Percentiles rank a stretch among this genome's conserved stretches.
phyloP scores from a whole-genome alignment of 2,797 vertebrate species.

The Enoplosus armatus region DNA sequence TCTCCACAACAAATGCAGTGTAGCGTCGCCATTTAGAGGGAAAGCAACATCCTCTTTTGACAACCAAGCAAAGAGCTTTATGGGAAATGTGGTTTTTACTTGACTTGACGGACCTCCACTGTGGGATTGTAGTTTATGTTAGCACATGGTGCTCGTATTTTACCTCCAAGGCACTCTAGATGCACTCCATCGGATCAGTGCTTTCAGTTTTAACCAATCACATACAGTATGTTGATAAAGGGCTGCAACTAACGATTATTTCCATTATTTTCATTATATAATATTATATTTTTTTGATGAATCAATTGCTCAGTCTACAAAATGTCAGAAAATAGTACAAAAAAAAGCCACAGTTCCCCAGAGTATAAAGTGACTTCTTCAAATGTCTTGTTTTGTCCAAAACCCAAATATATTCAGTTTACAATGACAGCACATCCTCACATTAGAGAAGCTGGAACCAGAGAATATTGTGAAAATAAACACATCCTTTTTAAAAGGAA shows the following conservation, averaged over 20 bases:
- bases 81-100: slow-evolving; percentile 23
- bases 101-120: slow-evolving; percentile 14
- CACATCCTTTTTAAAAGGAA: not conserved
- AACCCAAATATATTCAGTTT: not conserved
- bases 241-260: slow-evolving; percentile 9
- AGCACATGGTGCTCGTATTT: not conserved
- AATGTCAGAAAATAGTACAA: not conserved
- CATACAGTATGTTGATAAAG: not conserved
- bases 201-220: not conserved
- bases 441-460: not conserved
- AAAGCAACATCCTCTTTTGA: not conserved
- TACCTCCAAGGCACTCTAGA: not conserved
- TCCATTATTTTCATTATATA: not conserved
- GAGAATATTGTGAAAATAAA: not conserved
- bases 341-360: not conserved
- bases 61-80: not conserved
- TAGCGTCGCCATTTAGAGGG: not conserved
- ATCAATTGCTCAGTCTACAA: not conserved
- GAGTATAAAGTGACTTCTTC: not conserved
- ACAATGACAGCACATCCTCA: not conserved
- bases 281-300: not conserved
- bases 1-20: not conserved
- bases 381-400: not conserved
- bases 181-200: not conserved
- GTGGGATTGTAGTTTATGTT: slow-evolving; percentile 7